Evolutionary conservation across 2,888 invertebrate species (phyloP), one percentile per base, ranked within the genome.

Genomic region (Pardosa pseudoannulata): DNA sequence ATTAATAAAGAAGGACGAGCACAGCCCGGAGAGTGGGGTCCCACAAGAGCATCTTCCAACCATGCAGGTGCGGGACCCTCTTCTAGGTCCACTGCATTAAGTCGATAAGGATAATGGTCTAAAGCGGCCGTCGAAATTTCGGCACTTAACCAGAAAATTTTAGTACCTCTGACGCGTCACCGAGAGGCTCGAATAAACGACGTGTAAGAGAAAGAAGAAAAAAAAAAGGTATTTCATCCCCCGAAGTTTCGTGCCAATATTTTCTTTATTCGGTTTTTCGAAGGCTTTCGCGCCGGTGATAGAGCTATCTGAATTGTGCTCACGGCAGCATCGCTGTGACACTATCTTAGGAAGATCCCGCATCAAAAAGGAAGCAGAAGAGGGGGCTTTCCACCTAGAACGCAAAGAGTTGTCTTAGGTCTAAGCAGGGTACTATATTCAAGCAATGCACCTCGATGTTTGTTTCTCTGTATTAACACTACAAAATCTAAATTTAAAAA

Each of bases 71-170:
- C 76, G 76, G 70, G n/a, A n/a, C n/a, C n/a, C n/a, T n/a, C 28
- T n/a, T 36, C 11, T 11, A 32, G 29, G 31, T 39, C 64, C 72
- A 31, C 65, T 36, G 78, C 78, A 56, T 73, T 73, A 85, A 79
- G 78, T 46, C 68, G 78, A 85, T 85, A 85, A 79, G 83, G 78
- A 73, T 78, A 85, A 85, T 85, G 73, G 72, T 67, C 73, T 83
- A 67, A 79, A 83, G 83, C 62, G 73, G 56, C 65, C 65, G 83
- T 83, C 83, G 68, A 73, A 46, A 83, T 83, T 73, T 67, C 39
- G 39, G 73, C 78, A 72, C 72, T 78, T 83, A 27, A 62, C 62
- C 27, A 31, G 68, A 36, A 74, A 32, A 56, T 70, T 82, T 76
- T 76, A 76, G 71, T 83, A 31, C 72, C 78, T 16, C 67, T 16